These are phyloP conservation scores for Notodonta ziczac DNA, from an alignment of 2,888 invertebrate species.

Conservation along the genomic window DNA sequence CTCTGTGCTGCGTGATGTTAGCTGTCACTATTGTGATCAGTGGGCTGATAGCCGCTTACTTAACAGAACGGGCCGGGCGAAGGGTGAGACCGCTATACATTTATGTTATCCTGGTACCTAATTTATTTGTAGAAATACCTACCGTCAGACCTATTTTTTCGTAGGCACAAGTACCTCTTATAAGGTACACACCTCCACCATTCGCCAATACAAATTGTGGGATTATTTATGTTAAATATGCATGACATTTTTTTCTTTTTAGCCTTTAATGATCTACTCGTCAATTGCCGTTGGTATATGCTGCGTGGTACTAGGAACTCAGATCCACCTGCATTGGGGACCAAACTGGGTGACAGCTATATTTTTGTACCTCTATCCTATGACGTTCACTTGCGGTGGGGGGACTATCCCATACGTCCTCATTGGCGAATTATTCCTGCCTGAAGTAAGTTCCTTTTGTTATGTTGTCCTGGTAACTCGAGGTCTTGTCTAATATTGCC, in stretches of 20 bases:
- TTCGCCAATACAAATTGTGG: neutral
- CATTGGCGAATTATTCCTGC: slow-evolving; percentile 60
- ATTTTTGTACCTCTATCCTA: slow-evolving; percentile 52
- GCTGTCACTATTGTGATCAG: slow-evolving; percentile 49
- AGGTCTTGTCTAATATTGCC: too few relatives aligned
- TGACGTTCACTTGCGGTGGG: slow-evolving; percentile 52
- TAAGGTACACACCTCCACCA: neutral
- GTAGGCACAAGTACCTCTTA: neutral
- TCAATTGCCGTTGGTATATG: slow-evolving; percentile 44
- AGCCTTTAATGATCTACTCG: slow-evolving; percentile 53
- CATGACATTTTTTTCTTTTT: slow-evolving; percentile 11
- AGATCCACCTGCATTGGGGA: slow-evolving; percentile 60
- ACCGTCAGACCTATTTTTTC: neutral
- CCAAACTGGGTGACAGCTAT: slow-evolving; percentile 56
- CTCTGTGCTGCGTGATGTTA: slow-evolving; percentile 55
- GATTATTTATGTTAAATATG: neutral
- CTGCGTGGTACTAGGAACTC: slow-evolving; percentile 57
- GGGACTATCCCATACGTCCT: slow-evolving; percentile 63
- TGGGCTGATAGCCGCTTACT: slow-evolving; percentile 57
- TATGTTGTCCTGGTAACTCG: slow-evolving; percentile 16
- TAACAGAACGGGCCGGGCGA: slow-evolving; percentile 62
- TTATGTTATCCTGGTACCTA: slow-evolving; percentile 28
- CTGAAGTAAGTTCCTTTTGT: slow-evolving; percentile 50
- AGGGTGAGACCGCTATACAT: slow-evolving; percentile 49
- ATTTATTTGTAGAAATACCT: neutral